These are phyloP conservation scores for Limnephilus marmoratus DNA, from an alignment of 2,888 invertebrate species.

Conservation along the genomic window DNA sequence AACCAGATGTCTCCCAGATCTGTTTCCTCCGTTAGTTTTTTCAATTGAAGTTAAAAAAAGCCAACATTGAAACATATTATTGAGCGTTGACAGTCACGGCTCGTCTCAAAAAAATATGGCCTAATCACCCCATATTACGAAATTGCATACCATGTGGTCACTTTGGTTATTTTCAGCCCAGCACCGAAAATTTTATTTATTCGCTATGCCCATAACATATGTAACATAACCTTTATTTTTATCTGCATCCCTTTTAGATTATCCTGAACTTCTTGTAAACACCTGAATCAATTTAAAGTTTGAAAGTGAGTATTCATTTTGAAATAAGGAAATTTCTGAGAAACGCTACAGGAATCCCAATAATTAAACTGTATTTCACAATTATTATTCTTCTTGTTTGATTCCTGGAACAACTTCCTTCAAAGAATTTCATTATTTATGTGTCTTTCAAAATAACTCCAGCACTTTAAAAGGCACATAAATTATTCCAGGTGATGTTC, in stretches of 20 bases:
- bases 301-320: slow-evolving; percentile 43
- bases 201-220: no score
- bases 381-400: slow-evolving; percentile 10
- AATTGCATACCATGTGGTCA: no score
- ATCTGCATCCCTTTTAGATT: background rate
- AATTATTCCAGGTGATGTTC: background rate
- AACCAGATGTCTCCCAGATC: no score
- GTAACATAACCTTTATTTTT: background rate
- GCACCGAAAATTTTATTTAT: no score
- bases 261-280: background rate
- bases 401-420: background rate
- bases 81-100: no score
- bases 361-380: slow-evolving; percentile 32
- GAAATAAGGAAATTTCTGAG: slow-evolving; percentile 47
- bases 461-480: background rate
- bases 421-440: background rate
- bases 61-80: no score
- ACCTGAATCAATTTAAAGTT: slow-evolving; percentile 55
- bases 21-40: no score
- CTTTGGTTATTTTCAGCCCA: no score
- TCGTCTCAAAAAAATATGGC: no score
- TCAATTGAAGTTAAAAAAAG: no score
- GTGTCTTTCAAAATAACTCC: background rate
- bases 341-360: slow-evolving; percentile 31
- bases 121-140: no score